Percentiles rank a stretch among this genome's conserved stretches.
phyloP scores from a whole-genome alignment of 2,113 vertebrate genomes.

The Oreochromis spilurus region DNA sequence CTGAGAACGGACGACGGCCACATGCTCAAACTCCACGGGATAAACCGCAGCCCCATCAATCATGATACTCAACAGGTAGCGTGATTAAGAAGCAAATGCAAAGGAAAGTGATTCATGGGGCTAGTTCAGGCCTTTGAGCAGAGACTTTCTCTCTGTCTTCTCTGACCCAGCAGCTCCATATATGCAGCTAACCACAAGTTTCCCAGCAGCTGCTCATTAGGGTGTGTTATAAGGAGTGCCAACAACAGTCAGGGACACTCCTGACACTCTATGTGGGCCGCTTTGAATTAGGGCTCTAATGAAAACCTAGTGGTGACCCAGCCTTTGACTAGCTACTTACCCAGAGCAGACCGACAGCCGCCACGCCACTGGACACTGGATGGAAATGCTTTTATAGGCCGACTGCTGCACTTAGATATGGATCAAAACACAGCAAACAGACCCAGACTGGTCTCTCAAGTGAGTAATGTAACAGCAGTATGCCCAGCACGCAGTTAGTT shows the following conservation, averaged over 20 bases:
- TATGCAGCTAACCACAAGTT: constrained; percentile 25
- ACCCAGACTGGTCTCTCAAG: not conserved
- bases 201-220: constrained; percentile 55
- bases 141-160: constrained; percentile 33
- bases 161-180: not conserved
- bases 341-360: constrained; percentile 39
- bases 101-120: constrained; percentile 54
- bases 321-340: constrained; percentile 30
- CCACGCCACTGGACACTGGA: constrained; percentile 19
- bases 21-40: constrained; percentile 15
- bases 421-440: not conserved
- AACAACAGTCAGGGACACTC: constrained; percentile 47
- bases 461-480: not conserved
- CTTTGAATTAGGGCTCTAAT: constrained; percentile 63
- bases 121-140: constrained; percentile 14
- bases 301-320: constrained; percentile 59
- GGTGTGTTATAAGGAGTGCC: constrained; percentile 44
- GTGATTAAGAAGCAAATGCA: constrained; percentile 55
- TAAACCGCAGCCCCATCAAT: constrained; percentile 38
- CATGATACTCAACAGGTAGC: constrained; percentile 44
- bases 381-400: constrained; percentile 16
- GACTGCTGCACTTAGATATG: not conserved
- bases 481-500: not conserved
- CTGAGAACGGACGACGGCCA: not conserved
- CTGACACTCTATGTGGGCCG: constrained; percentile 45